Evolutionary conservation across 2,888 invertebrate species (phyloP).

Genomic region (Amorpha juglandis): DNA sequence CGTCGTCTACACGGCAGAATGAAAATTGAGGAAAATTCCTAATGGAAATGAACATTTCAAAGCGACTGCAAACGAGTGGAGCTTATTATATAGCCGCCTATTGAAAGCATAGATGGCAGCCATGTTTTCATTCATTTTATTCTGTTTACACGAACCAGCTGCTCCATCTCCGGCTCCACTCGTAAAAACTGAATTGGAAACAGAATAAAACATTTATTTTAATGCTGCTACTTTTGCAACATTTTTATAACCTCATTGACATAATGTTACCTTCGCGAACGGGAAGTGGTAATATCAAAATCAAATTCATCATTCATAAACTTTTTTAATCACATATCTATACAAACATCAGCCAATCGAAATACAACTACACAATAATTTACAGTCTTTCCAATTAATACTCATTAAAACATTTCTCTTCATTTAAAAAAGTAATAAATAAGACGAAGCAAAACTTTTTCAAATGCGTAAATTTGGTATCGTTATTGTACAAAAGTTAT

Average conservation of each 20-base stretch:
- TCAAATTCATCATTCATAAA: slow-evolving; percentile 67
- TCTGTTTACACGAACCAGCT: slow-evolving; percentile 74
- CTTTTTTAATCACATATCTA: slow-evolving; percentile 80
- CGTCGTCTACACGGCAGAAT: slow-evolving; percentile 36
- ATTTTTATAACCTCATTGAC: slow-evolving; percentile 52
- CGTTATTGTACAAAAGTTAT: slow-evolving; percentile 82
- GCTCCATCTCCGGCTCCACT: slow-evolving; percentile 62
- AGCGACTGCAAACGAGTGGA: slow-evolving; percentile 46
- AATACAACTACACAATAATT: slow-evolving; percentile 80
- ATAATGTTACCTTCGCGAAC: slow-evolving; percentile 35
- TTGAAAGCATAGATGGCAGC: slow-evolving; percentile 58
- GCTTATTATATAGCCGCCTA: slow-evolving; percentile 55
- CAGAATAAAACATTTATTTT: slow-evolving; percentile 68
- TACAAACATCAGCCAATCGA: slow-evolving; percentile 80
- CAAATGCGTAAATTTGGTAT: slow-evolving; percentile 83
- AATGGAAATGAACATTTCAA: slow-evolving; percentile 56
- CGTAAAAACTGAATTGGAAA: slow-evolving; percentile 75
- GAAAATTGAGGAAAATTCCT: slow-evolving; percentile 51
- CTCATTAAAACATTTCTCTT: slow-evolving; percentile 67
- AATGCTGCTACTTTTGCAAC: slow-evolving; percentile 50
- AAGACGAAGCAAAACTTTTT: slow-evolving; percentile 76
- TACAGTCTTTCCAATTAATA: slow-evolving; percentile 84
- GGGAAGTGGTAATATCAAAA: slow-evolving; percentile 44
- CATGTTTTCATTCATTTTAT: slow-evolving; percentile 67
- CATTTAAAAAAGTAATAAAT: slow-evolving; percentile 75